These are phyloP conservation scores for Clarias platycephalus DNA, from an alignment of 2,797 vertebrate species.

Conservation along the genomic window DNA sequence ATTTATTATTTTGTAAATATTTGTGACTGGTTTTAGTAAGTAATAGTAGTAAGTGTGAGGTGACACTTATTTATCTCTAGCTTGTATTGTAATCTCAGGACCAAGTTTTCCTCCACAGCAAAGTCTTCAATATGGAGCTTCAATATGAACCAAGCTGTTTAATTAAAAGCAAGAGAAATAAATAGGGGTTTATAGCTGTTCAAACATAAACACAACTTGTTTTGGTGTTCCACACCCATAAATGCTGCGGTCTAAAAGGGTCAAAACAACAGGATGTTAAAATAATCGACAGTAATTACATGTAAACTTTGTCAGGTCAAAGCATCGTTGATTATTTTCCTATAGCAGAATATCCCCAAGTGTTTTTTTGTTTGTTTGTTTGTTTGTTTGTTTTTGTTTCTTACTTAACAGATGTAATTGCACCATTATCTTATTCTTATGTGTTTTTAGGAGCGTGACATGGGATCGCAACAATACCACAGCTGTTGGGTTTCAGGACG, in stretches of 20 bases:
- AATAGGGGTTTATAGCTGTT: not conserved
- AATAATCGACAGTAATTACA: not conserved
- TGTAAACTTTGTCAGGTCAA: not conserved
- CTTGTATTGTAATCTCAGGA: not conserved
- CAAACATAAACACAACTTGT: not conserved
- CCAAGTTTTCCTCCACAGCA: not conserved
- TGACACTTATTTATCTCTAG: not conserved
- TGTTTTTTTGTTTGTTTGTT: not conserved
- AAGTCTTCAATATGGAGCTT: not conserved
- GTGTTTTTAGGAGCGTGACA: slow-evolving; percentile 79
- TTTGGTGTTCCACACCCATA: not conserved
- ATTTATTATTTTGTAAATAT: not conserved
- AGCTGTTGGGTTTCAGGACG: slow-evolving; percentile 84
- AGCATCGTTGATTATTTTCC: not conserved
- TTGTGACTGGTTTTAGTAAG: not conserved
- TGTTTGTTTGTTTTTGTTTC: not conserved
- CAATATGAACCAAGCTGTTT: not conserved
- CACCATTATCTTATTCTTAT: slow-evolving; percentile 15
- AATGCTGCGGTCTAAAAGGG: not conserved
- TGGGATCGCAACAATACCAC: slow-evolving; percentile 92
- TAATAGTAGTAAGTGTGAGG: not conserved
- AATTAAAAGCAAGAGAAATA: not conserved
- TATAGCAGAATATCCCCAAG: too few relatives aligned
- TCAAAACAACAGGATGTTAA: not conserved
- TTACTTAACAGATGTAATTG: not conserved